A percentile compares a stretch with the other conserved stretches of the same genome.
Evolutionary conservation across 2,797 vertebrate genomes (phyloP).

Genomic region (Ctenopoma multispine): DNA sequence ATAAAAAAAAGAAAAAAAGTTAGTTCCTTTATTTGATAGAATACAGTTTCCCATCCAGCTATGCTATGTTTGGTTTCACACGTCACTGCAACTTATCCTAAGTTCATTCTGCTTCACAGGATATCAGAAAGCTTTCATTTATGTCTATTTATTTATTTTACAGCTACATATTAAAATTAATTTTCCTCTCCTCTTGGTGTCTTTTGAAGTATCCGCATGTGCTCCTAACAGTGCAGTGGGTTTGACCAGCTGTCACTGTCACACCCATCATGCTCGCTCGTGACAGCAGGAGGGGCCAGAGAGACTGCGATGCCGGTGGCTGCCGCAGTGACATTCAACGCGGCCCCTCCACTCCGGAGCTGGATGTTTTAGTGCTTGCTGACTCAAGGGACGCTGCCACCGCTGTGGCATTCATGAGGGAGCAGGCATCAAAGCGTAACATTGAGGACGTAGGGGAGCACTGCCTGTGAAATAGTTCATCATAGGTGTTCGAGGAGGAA

Average conservation of each 20-base stretch:
- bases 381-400: constrained; percentile 50
- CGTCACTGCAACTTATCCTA: too few species aligned
- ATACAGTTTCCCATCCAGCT: too few species aligned
- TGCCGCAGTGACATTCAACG: constrained; percentile 62
- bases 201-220: constrained; percentile 8
- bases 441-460: constrained; percentile 36
- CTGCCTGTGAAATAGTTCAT: constrained; percentile 45
- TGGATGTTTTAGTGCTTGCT: constrained; percentile 60
- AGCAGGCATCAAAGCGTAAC: constrained; percentile 54
- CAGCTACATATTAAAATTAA: too few species aligned
- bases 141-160: background rate
- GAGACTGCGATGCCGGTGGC: constrained; percentile 13
- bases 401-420: constrained; percentile 25
- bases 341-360: constrained; percentile 50
- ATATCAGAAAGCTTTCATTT: background rate
- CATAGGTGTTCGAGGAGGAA: constrained; percentile 40
- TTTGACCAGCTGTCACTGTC: background rate
- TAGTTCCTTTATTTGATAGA: too few species aligned
- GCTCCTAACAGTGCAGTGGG: background rate
- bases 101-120: background rate
- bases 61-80: too few species aligned
- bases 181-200: background rate
- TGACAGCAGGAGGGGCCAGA: constrained; percentile 7
- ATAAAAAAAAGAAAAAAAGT: background rate
- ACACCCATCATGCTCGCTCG: background rate